Percentiles rank a stretch among this genome's conserved stretches.
Evolutionary conservation across 2,797 vertebrate species (phyloP).

Genomic region (Oryzias dopingdopingensis): DNA sequence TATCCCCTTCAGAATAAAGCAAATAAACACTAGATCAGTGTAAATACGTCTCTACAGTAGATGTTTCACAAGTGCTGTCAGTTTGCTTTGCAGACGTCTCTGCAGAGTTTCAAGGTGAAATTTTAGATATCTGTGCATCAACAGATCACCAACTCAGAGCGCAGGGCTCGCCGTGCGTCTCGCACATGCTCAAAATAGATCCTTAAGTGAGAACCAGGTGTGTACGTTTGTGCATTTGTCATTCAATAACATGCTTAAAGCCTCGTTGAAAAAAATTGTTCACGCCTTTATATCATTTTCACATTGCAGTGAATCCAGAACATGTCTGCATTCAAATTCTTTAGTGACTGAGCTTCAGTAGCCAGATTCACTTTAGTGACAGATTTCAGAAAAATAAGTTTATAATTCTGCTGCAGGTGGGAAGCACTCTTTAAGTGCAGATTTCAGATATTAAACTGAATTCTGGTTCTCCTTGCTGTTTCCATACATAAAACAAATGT

Average conservation of each 20-base stretch:
- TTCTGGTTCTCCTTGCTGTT: neutral
- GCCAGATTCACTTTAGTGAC: too few relatives aligned
- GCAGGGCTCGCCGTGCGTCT: constrained; percentile 26
- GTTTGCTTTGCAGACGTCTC: neutral
- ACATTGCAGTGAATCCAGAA: neutral
- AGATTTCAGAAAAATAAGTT: too few relatives aligned
- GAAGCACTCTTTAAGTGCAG: too few relatives aligned
- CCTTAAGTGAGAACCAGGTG: constrained; percentile 30
- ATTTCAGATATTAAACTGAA: too few relatives aligned
- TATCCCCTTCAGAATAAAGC: too few relatives aligned
- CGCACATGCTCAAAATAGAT: constrained; percentile 41
- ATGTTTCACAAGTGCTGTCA: neutral
- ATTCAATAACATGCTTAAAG: constrained; percentile 64
- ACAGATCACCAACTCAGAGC: constrained; percentile 3
- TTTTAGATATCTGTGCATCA: constrained; percentile 9
- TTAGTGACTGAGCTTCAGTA: neutral
- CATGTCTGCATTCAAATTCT: constrained; percentile 1
- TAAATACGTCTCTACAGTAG: too few relatives aligned
- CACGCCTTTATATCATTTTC: neutral
- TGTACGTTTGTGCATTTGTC: constrained; percentile 27
- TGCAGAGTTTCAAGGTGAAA: constrained; percentile 18
- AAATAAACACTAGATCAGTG: too few relatives aligned
- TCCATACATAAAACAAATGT: neutral
- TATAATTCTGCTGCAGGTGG: too few relatives aligned
- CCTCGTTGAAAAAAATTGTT: neutral